These are phyloP conservation scores for Proales similis DNA, from an alignment of 1,140 invertebrate genomes.

Conservation along the genomic window DNA sequence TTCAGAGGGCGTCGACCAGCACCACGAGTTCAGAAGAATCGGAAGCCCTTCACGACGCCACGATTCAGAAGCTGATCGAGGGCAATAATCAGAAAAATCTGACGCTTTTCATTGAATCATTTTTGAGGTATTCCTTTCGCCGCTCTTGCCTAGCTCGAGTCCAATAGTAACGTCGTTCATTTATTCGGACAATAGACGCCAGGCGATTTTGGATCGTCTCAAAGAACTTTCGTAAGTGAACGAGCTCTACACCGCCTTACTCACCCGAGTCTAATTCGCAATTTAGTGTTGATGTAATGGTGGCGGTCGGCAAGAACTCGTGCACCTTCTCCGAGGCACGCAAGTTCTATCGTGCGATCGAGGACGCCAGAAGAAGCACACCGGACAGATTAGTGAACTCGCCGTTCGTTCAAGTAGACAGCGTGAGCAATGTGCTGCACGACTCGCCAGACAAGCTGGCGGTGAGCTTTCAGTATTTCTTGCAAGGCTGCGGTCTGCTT, in stretches of 20 bases:
- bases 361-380: constrained; percentile 4
- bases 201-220: too few species aligned
- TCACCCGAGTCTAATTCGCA: too few species aligned
- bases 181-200: too few species aligned
- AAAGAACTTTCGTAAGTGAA: too few species aligned
- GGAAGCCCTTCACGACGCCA: constrained; percentile 3
- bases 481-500: constrained; percentile 35
- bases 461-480: constrained; percentile 6
- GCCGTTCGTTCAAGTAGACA: constrained; percentile 19
- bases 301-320: constrained; percentile 30
- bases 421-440: constrained; percentile 4
- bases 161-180: too few species aligned
- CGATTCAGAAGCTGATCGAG: constrained; percentile 3
- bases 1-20: not conserved
- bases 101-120: constrained; percentile 30
- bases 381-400: constrained; percentile 27
- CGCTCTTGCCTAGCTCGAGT: too few species aligned
- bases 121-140: constrained; percentile 38
- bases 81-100: constrained; percentile 36
- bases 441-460: constrained; percentile 20
- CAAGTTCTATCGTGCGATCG: constrained; percentile 25
- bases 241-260: too few species aligned
- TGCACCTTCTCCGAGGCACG: not conserved
- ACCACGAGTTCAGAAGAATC: constrained; percentile 9
- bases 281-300: constrained; percentile 17